These are phyloP conservation scores for Ameiurus melas DNA, from an alignment of 2,113 vertebrate genomes.

Conservation along the genomic window DNA sequence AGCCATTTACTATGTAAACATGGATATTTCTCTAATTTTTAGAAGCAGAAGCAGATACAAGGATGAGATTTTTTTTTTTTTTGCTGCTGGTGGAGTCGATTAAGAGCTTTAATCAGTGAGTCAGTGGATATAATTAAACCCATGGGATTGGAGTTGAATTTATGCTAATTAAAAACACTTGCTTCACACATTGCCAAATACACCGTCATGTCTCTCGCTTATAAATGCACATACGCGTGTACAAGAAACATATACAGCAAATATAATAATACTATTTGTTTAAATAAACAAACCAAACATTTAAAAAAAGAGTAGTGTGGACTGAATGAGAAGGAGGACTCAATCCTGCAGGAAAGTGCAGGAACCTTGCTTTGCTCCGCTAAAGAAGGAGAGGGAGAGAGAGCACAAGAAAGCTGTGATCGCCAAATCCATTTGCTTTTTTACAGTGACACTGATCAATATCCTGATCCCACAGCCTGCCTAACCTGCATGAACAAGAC, in stretches of 20 bases:
- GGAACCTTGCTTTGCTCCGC: background rate
- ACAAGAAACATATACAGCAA: background rate
- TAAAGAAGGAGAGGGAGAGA: background rate
- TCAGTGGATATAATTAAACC: slow-evolving; percentile 53
- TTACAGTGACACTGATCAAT: slow-evolving; percentile 52
- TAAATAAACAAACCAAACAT: background rate
- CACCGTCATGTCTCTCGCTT: slow-evolving; percentile 18
- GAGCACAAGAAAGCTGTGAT: slow-evolving; percentile 35
- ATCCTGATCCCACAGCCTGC: slow-evolving; percentile 45
- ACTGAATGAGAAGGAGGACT: background rate
- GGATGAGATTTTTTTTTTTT: slow-evolving; percentile 48
- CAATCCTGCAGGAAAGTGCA: background rate
- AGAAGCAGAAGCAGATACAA: slow-evolving; percentile 37
- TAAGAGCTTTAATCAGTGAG: slow-evolving; percentile 53
- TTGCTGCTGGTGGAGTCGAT: slow-evolving; percentile 48
- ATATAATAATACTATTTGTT: background rate
- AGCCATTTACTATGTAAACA: slow-evolving; percentile 32
- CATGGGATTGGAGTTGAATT: slow-evolving; percentile 52
- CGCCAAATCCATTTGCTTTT: slow-evolving; percentile 44
- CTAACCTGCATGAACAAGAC: slow-evolving; percentile 50
- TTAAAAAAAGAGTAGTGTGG: background rate
- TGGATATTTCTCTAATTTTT: slow-evolving; percentile 39
- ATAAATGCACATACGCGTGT: background rate
- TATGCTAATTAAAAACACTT: slow-evolving; percentile 50
- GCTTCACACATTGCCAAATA: slow-evolving; percentile 42